Percentiles rank a stretch among this genome's conserved stretches.
phyloP scores from a whole-genome alignment of 2,888 invertebrate genomes.

The Drosophila niveifrons region DNA sequence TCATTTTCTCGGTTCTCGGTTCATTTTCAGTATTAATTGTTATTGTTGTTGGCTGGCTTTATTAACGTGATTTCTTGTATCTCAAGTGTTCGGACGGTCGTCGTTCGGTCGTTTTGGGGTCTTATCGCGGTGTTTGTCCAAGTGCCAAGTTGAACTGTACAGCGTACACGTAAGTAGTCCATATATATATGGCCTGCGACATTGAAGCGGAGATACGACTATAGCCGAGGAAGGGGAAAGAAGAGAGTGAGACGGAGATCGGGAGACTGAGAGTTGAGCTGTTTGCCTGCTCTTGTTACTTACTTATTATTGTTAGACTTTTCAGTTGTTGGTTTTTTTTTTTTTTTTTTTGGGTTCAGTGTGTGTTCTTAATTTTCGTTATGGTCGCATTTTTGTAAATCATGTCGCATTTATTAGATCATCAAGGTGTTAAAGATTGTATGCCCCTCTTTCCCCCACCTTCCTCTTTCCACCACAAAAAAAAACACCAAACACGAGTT shows the following conservation, averaged over 20 bases:
- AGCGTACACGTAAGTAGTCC: slow-evolving; percentile 51
- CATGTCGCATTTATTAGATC: slow-evolving; percentile 81
- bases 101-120: slow-evolving; percentile 42
- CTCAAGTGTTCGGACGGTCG: slow-evolving; percentile 65
- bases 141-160: slow-evolving; percentile 75
- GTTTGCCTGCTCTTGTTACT: slow-evolving; percentile 43
- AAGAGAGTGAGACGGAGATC: not conserved
- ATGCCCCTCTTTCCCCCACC: not conserved
- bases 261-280: slow-evolving; percentile 7
- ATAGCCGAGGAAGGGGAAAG: not conserved
- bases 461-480: slow-evolving; percentile 3
- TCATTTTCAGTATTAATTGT: slow-evolving; percentile 38
- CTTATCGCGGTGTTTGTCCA: slow-evolving; percentile 79
- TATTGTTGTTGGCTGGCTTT: slow-evolving; percentile 37
- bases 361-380: slow-evolving; percentile 56
- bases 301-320: slow-evolving; percentile 24
- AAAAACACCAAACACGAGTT: slow-evolving; percentile 46
- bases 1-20: slow-evolving; percentile 16
- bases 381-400: slow-evolving; percentile 71
- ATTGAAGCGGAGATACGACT: not conserved
- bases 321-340: slow-evolving; percentile 29
- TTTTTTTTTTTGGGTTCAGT: no score
- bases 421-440: slow-evolving; percentile 81
- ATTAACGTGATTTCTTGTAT: slow-evolving; percentile 78
- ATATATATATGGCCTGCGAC: slow-evolving; percentile 41